Percentiles rank a stretch among this genome's conserved stretches.
These are phyloP conservation scores for Sialia sialis DNA, from an alignment of 2,113 vertebrate genomes.

Conservation along the genomic window DNA sequence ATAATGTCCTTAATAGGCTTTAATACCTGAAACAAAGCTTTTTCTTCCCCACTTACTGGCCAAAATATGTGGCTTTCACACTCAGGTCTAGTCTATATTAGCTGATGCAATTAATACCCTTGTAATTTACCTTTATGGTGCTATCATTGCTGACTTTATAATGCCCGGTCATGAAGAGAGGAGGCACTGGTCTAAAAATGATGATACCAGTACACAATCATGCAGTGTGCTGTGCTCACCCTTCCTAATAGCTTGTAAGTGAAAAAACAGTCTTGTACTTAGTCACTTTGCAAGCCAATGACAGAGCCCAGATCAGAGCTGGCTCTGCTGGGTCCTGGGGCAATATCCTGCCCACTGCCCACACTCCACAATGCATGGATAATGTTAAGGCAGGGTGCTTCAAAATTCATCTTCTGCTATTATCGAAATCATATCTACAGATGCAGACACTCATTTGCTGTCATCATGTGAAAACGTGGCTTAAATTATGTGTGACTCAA, in stretches of 20 bases:
- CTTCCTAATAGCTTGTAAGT: not conserved
- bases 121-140: not conserved
- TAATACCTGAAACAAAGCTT: not conserved
- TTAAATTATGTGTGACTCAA: not conserved
- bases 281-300: not conserved
- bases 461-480: not conserved
- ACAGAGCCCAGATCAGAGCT: not conserved
- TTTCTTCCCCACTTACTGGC: not conserved
- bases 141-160: not conserved
- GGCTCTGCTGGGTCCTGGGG: not conserved
- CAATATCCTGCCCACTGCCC: not conserved
- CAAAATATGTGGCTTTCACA: not conserved
- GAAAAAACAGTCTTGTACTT: not conserved
- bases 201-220: not conserved
- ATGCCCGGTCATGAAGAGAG: not conserved
- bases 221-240: not conserved
- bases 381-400: not conserved
- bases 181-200: not conserved
- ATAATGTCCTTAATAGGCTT: not conserved
- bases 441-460: not conserved
- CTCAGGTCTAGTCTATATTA: not conserved
- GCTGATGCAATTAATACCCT: not conserved
- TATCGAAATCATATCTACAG: not conserved
- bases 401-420: not conserved
- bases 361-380: not conserved